Base-by-base conservation (phyloP, 2,797 vertebrate genomes). In the Aulostomus chinensis region DNA sequence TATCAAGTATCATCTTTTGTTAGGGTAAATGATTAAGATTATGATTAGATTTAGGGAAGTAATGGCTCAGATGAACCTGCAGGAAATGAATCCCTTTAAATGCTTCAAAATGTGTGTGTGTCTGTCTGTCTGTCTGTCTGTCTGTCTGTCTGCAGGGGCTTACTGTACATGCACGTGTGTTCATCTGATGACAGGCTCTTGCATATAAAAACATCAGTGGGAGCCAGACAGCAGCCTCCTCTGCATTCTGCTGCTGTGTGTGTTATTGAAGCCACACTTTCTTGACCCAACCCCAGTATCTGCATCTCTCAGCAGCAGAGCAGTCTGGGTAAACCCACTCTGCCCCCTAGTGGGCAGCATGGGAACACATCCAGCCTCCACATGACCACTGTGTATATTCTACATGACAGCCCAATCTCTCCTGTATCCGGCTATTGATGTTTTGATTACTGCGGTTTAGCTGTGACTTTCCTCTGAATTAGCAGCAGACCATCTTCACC, bases 321-420 rank as follows among this genome's bases (percentile, higher is more conserved):
- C 22, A 24, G 6, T 18, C 12, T 29, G 53, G 29, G 50, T 17
- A 60, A 52, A 61, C 42, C 11, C 73, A 69, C 21, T 59, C 68
- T 86, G 87, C 86, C 87, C 83, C 87, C 87, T 85, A 64, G 79
- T 83, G 87, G 49, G 25, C 67, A 0, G 2, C 16, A 0, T 0
- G 13, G 1, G 65, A 80, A 84, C 48, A 21, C 9, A 9, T 4
- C 39, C 55, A 52, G 25, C 52, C 53, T 71, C 40, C 10, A 11
- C 39, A 36, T 8, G 10, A 25, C 29, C 33, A n/a, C 33, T 30
- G 13, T 13, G 14, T 46, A 18, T 32, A 54, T 77, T 65, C 68
- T 47, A 58, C 72, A 66, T 60, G 72, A 68, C 76, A 77, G 51
- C 32, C 40, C 55, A 67, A 58, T 70, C 34, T 43, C 50, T 52